phyloP scores from a whole-genome alignment of 2,888 invertebrate genomes.

The Hirtodrosophila duncani region DNA sequence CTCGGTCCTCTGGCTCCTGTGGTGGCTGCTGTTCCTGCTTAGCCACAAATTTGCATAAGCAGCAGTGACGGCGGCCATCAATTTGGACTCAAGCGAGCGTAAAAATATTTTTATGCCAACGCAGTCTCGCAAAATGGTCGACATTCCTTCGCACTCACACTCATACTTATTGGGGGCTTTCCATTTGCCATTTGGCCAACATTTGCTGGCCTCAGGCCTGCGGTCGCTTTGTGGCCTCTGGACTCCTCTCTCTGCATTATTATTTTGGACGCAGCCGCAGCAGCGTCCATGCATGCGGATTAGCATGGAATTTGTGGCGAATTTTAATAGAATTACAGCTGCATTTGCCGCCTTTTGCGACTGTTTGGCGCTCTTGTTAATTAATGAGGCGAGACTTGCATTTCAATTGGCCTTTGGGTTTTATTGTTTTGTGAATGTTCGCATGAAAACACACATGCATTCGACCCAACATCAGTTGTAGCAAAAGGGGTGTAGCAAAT shows the following conservation, averaged over 20 bases:
- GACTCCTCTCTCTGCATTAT: constrained; percentile 37
- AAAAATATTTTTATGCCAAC: constrained; percentile 65
- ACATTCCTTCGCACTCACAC: background rate
- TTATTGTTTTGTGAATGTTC: constrained; percentile 22
- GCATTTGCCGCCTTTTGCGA: constrained; percentile 30
- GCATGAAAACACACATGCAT: background rate
- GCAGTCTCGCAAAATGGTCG: constrained; percentile 50
- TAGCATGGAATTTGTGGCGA: constrained; percentile 56
- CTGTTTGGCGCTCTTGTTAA: constrained; percentile 25
- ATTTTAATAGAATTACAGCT: constrained; percentile 62
- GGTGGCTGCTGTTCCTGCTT: constrained; percentile 51
- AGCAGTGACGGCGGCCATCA: constrained; percentile 63
- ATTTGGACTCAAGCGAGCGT: constrained; percentile 59
- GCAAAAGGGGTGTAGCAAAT: too few relatives aligned
- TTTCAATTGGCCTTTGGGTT: constrained; percentile 22
- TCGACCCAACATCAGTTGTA: too few relatives aligned
- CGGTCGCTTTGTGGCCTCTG: constrained; percentile 42
- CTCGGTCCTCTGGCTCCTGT: too few relatives aligned
- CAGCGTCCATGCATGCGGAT: constrained; percentile 53
- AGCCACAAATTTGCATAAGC: constrained; percentile 66
- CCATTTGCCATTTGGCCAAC: constrained; percentile 5
- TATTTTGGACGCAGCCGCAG: constrained; percentile 35
- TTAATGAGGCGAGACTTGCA: constrained; percentile 41
- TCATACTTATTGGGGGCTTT: constrained; percentile 5
- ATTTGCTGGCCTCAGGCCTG: constrained; percentile 27